phyloP scores from a whole-genome alignment of 2,888 invertebrate genomes.

The Eurytoma californica region DNA sequence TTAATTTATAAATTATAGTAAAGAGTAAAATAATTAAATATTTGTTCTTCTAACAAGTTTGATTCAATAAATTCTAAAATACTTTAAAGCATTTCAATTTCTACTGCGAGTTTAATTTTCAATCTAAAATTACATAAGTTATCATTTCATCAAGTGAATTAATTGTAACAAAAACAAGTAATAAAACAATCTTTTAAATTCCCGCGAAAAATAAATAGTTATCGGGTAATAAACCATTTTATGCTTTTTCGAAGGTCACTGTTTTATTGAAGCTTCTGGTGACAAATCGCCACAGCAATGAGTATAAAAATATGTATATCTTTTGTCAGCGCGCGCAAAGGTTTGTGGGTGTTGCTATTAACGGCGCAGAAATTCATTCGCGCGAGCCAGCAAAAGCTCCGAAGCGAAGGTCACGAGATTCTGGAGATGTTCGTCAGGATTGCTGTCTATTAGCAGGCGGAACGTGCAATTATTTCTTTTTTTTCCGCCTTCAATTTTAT shows the following conservation, averaged over 20 bases:
- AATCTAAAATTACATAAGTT: too few relatives aligned
- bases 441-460: background rate
- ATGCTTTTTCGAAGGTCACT: background rate
- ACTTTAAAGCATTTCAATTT: too few relatives aligned
- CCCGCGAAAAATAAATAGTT: too few relatives aligned
- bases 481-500: background rate
- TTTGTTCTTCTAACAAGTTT: too few relatives aligned
- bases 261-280: background rate
- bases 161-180: too few relatives aligned
- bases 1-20: too few relatives aligned
- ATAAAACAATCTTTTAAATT: background rate
- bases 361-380: background rate
- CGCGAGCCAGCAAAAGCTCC: background rate
- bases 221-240: background rate
- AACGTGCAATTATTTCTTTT: background rate
- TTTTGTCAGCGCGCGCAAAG: background rate
- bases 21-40: too few relatives aligned
- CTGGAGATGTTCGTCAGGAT: slow-evolving; percentile 19
- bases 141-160: too few relatives aligned
- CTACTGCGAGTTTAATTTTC: too few relatives aligned
- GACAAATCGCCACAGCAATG: background rate
- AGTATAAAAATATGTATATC: background rate
- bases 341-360: background rate
- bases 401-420: slow-evolving; percentile 12
- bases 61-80: too few relatives aligned